These are phyloP conservation scores for Nomada fucata DNA, from an alignment of 2,888 invertebrate genomes.

Conservation along the genomic window DNA sequence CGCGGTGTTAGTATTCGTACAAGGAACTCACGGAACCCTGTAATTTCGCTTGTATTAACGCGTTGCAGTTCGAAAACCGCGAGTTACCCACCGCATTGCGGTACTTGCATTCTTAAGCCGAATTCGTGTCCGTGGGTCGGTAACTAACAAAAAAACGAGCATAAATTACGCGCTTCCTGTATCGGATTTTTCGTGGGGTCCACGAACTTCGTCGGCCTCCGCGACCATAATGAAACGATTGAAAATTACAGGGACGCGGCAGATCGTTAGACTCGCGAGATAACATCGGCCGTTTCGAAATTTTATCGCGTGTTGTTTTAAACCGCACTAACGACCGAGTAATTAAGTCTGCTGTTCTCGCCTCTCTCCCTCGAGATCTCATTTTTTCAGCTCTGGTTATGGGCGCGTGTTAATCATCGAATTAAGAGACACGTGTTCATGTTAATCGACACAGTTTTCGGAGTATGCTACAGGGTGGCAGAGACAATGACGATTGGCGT, in stretches of 20 bases:
- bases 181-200: conserved; percentile 36
- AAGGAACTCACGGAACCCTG: conserved; percentile 48
- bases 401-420: conserved; percentile 42
- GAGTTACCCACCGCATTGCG: conserved; percentile 50
- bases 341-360: conserved; percentile 27
- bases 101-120: conserved; percentile 22
- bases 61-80: conserved; percentile 37
- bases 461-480: no score
- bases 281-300: neutral
- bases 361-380: neutral
- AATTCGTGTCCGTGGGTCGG: conserved; percentile 26
- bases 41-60: conserved; percentile 62
- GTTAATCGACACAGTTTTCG: conserved; percentile 11
- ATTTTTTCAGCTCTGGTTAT: conserved; percentile 11
- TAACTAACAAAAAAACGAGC: conserved; percentile 36
- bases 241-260: conserved; percentile 28
- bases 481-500: conserved; percentile 20
- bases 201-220: conserved; percentile 33
- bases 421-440: conserved; percentile 45
- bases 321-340: conserved; percentile 9
- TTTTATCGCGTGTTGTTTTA: conserved; percentile 1
- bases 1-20: conserved; percentile 45
- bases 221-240: conserved; percentile 14
- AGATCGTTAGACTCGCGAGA: conserved; percentile 15
- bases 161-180: conserved; percentile 47